Evolutionary conservation across 2,888 invertebrate species (phyloP).

Genomic region (Heliconius ethilla): DNA sequence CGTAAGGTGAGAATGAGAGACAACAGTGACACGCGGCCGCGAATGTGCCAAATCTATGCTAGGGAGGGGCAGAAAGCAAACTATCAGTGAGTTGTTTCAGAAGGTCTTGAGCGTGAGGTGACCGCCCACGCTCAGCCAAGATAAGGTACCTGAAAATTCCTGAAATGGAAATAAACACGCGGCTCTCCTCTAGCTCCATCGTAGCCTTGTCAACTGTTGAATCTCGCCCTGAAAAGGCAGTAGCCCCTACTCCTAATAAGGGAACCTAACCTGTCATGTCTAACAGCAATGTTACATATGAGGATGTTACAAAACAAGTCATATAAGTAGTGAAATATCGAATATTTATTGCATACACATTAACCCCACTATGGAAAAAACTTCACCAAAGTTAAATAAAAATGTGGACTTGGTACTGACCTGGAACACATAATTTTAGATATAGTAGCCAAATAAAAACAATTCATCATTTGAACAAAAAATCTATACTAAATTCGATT

Average conservation of each 20-base stretch:
- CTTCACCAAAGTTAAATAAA: conserved; percentile 47
- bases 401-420: conserved; percentile 70
- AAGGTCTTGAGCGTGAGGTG: conserved; percentile 70
- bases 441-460: conserved; percentile 44
- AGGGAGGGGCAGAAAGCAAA: conserved; percentile 83
- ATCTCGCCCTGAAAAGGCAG: conserved; percentile 78
- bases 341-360: conserved; percentile 7
- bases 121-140: conserved; percentile 70
- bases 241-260: conserved; percentile 67
- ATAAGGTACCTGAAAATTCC: conserved; percentile 79
- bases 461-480: conserved; percentile 14
- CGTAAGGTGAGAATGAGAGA: conserved; percentile 83
- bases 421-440: conserved; percentile 76
- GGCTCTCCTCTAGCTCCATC: conserved; percentile 77
- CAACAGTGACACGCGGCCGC: conserved; percentile 83
- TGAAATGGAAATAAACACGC: conserved; percentile 78
- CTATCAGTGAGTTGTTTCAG: conserved; percentile 79
- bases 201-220: conserved; percentile 81
- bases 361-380: conserved; percentile 36
- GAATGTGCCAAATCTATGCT: conserved; percentile 83
- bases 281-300: conserved; percentile 9
- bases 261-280: conserved; percentile 51
- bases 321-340: conserved; percentile 8
- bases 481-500: background rate
- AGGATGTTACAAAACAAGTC: conserved; percentile 8